Evolutionary conservation across 2,113 vertebrate species (phyloP).

Genomic region (Tringa solitaria): DNA sequence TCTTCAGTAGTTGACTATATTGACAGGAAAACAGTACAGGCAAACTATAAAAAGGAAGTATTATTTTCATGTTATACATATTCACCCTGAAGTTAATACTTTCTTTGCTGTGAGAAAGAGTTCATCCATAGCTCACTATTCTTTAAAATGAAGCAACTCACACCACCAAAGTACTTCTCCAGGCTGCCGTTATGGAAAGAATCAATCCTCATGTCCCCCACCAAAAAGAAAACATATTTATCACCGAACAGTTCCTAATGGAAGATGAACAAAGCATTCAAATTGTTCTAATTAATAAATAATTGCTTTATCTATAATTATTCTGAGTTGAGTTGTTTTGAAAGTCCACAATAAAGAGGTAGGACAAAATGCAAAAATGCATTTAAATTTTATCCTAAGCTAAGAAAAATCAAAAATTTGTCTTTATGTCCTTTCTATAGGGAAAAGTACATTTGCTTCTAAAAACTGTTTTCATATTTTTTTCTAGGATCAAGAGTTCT

Average conservation of each 20-base stretch:
- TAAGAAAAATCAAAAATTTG: not conserved
- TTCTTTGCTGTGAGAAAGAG: not conserved
- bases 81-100: not conserved
- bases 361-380: not conserved
- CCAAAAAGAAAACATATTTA: not conserved
- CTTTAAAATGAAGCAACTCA: not conserved
- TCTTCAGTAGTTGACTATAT: not conserved
- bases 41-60: not conserved
- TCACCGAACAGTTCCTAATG: not conserved
- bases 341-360: not conserved
- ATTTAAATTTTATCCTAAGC: not conserved
- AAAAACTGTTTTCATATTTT: not conserved
- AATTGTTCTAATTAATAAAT: not conserved
- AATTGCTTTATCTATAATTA: not conserved
- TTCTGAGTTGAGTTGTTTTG: not conserved
- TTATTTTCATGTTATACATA: not conserved
- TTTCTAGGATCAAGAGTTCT: conserved; percentile 45
- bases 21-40: not conserved
- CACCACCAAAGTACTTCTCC: not conserved
- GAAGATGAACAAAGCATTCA: not conserved
- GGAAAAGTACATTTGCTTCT: not conserved
- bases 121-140: not conserved
- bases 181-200: not conserved
- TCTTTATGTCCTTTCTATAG: not conserved
- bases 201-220: not conserved